Percentiles rank a stretch among this genome's conserved stretches.
Evolutionary conservation across 2,797 vertebrate genomes (phyloP).

Genomic region (Galago senegalensis): DNA sequence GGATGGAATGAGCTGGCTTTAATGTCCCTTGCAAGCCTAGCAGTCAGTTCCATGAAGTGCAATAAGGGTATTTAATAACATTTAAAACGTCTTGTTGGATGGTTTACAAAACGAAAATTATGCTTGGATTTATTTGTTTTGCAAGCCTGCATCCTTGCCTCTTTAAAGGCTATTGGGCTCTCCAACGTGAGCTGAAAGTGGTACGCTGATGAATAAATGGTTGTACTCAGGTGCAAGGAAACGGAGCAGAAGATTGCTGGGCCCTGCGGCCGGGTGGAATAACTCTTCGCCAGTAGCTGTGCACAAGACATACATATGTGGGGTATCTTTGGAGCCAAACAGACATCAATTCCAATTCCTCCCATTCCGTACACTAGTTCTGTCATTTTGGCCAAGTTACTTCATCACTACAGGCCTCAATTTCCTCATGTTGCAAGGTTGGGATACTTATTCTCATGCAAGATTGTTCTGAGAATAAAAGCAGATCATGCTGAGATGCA

Average conservation of each 20-base stretch:
- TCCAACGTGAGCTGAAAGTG: neutral
- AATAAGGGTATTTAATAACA: neutral
- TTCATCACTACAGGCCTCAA: neutral
- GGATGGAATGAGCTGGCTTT: neutral
- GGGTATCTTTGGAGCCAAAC: neutral
- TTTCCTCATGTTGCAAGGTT: neutral
- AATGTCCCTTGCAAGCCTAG: neutral
- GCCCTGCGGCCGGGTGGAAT: fast-evolving
- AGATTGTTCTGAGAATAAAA: neutral
- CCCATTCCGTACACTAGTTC: neutral
- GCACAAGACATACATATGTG: neutral
- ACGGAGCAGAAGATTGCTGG: neutral
- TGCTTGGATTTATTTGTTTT: neutral
- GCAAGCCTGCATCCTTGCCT: conserved; percentile 7
- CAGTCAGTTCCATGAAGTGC: neutral
- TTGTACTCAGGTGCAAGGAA: neutral
- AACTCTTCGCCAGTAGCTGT: neutral
- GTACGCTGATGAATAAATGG: neutral
- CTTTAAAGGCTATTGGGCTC: neutral
- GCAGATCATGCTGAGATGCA: neutral
- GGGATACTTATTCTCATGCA: neutral
- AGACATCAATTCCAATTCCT: neutral
- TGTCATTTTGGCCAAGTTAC: neutral
- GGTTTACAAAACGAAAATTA: neutral
- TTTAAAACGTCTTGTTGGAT: neutral